Evolutionary conservation across 2,797 vertebrate species (phyloP).

Genomic region (Malurus splendens): DNA sequence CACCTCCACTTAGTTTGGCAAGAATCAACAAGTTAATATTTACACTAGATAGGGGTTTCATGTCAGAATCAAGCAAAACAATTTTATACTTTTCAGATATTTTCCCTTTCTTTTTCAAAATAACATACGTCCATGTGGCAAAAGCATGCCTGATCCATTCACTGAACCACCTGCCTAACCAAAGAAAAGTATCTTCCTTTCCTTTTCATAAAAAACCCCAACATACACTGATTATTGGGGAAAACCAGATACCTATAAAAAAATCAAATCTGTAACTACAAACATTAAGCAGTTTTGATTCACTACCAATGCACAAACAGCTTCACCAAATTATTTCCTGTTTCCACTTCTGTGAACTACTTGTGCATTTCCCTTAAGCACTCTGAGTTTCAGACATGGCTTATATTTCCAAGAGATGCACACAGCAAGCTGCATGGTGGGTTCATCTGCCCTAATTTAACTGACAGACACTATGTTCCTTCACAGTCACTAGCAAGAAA

Average conservation of each 20-base stretch:
- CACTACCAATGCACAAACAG: background rate
- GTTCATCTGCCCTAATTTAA: constrained; percentile 30
- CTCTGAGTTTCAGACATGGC: background rate
- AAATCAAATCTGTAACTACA: background rate
- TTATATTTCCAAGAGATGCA: background rate
- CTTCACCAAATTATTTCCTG: background rate
- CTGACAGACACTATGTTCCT: constrained; percentile 15
- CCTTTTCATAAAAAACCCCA: background rate
- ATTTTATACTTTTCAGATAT: background rate
- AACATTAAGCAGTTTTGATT: background rate
- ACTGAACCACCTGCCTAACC: background rate
- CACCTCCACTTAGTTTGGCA: background rate
- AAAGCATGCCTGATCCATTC: background rate
- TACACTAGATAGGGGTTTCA: background rate
- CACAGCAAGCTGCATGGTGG: background rate
- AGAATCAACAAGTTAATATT: background rate
- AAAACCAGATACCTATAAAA: background rate
- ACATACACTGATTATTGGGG: background rate
- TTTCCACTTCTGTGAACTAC: background rate
- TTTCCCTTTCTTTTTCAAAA: background rate
- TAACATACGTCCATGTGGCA: background rate
- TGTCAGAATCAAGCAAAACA: background rate
- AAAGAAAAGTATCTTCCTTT: background rate
- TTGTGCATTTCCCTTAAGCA: background rate
- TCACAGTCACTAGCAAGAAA: constrained; percentile 11